Evolutionary conservation across 2,797 vertebrate species (phyloP).

Genomic region (Tadarida brasiliensis): DNA sequence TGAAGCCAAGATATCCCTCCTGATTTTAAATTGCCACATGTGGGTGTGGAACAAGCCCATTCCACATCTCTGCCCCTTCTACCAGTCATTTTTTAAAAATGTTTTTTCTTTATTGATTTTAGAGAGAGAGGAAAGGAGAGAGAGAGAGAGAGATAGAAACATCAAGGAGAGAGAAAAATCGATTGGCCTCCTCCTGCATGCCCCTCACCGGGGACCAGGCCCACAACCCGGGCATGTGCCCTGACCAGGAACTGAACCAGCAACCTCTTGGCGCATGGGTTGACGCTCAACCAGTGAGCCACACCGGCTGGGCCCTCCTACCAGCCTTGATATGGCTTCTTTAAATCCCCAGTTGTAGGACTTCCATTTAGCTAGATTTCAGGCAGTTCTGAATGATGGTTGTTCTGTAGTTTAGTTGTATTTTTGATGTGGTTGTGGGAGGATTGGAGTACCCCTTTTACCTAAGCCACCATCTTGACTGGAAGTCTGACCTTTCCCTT

Average conservation of each 20-base stretch:
- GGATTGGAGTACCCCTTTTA: neutral
- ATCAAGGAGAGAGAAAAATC: no score
- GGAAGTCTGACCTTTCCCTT: neutral
- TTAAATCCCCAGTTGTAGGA: neutral
- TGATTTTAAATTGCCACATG: neutral
- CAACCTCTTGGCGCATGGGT: no score
- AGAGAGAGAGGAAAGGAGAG: no score
- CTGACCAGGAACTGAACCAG: no score
- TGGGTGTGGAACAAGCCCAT: neutral
- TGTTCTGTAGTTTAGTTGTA: neutral
- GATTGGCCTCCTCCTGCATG: no score
- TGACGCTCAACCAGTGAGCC: no score
- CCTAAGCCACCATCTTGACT: neutral
- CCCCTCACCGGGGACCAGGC: no score
- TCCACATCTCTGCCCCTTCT: neutral
- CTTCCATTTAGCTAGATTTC: neutral
- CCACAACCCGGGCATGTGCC: no score
- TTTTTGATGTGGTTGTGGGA: neutral
- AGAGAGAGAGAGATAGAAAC: no score
- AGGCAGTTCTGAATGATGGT: neutral
- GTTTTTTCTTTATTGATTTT: no score
- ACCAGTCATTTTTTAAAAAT: neutral
- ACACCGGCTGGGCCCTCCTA: neutral
- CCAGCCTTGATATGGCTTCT: neutral
- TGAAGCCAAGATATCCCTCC: neutral